Percentiles rank a stretch among this genome's conserved stretches.
These are phyloP conservation scores for Drymonia ruficornis DNA, from an alignment of 2,888 invertebrate genomes.

Conservation along the genomic window DNA sequence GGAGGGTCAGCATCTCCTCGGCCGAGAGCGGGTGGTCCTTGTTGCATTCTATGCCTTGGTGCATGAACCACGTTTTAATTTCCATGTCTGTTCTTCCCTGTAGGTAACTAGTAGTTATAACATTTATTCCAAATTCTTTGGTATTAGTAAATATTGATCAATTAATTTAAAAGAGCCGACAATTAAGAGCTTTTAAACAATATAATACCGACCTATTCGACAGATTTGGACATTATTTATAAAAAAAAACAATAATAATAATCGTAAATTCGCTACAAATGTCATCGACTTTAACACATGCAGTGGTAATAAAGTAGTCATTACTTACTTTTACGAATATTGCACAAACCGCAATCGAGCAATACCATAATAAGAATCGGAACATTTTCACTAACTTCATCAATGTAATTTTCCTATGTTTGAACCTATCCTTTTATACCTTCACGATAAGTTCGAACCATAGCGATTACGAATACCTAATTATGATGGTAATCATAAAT, in stretches of 20 bases:
- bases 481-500: not conserved
- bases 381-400: slow-evolving; percentile 40
- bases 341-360: slow-evolving; percentile 37
- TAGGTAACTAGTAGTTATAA: too few relatives aligned
- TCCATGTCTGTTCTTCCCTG: slow-evolving; percentile 63
- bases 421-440: slow-evolving; percentile 20
- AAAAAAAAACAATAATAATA: too few relatives aligned
- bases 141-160: too few relatives aligned
- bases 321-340: slow-evolving; percentile 49
- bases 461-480: not conserved
- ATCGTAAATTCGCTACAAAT: too few relatives aligned
- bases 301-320: too few relatives aligned
- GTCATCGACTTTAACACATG: too few relatives aligned
- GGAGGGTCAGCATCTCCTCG: slow-evolving; percentile 60
- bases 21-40: slow-evolving; percentile 53
- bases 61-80: slow-evolving; percentile 60
- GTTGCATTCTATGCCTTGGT: slow-evolving; percentile 60
- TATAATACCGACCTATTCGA: too few relatives aligned
- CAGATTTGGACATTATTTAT: too few relatives aligned
- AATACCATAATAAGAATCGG: slow-evolving; percentile 44
- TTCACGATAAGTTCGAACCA: not conserved
- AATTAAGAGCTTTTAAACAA: too few relatives aligned
- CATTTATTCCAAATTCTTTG: too few relatives aligned
- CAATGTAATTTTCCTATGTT: not conserved
- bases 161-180: too few relatives aligned